Evolutionary conservation across 2,797 vertebrate species (phyloP).

Genomic region (Lerista edwardsae): DNA sequence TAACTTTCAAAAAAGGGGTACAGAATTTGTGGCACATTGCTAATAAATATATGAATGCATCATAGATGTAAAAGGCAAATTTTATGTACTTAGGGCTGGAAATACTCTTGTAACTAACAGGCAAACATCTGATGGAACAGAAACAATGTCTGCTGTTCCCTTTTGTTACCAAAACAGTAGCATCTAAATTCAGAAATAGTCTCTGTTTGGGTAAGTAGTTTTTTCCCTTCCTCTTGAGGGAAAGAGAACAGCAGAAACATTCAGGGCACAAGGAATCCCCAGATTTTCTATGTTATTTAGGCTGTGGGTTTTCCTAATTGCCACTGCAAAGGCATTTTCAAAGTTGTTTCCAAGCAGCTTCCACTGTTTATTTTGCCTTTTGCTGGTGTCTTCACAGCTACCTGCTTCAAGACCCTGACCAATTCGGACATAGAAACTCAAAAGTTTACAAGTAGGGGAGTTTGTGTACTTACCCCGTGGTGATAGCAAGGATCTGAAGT

Average conservation of each 20-base stretch:
- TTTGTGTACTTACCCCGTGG: slow-evolving; percentile 86
- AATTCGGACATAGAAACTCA: too few species aligned
- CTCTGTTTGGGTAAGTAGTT: not conserved
- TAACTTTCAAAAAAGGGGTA: not conserved
- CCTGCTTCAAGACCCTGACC: too few species aligned
- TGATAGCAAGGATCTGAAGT: slow-evolving; percentile 97
- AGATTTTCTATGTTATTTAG: too few species aligned
- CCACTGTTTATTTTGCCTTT: too few species aligned
- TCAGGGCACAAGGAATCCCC: too few species aligned
- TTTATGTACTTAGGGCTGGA: not conserved
- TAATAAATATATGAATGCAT: not conserved
- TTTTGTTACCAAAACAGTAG: not conserved
- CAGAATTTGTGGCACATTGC: not conserved
- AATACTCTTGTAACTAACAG: not conserved
- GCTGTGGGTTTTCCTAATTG: too few species aligned
- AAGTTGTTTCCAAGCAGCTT: too few species aligned
- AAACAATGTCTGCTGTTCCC: not conserved
- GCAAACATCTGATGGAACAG: too few species aligned
- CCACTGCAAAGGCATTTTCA: too few species aligned
- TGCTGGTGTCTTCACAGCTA: too few species aligned
- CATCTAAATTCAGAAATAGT: not conserved
- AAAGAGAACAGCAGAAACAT: not conserved
- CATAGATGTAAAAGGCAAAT: too few species aligned
- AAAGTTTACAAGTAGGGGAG: too few species aligned
- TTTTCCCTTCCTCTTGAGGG: not conserved